A percentile compares a stretch with the other conserved stretches of the same genome.
Conservation (phyloP, 2,797 vertebrate genomes). For the Argya squamiceps region DNA sequence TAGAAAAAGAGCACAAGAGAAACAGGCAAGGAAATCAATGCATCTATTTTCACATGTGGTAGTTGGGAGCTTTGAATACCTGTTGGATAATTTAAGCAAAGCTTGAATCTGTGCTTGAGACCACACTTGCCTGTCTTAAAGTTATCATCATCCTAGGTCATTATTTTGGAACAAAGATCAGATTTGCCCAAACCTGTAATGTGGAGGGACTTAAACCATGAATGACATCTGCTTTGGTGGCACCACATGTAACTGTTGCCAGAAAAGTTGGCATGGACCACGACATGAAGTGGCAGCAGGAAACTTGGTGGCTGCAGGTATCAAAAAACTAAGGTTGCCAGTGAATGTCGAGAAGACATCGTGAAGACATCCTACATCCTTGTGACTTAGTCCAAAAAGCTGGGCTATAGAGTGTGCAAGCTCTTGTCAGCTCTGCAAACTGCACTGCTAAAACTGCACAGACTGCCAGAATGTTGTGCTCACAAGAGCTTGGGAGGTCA, state of each 20-base stretch:
- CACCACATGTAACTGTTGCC: rapidly evolving
- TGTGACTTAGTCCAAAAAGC: neutral
- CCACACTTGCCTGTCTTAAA: neutral
- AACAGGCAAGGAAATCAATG: neutral
- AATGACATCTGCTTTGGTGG: neutral
- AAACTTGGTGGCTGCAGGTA: neutral
- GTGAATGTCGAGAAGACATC: neutral
- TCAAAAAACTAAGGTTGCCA: neutral
- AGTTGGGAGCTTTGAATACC: neutral
- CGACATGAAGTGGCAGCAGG: neutral
- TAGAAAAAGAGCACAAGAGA: neutral
- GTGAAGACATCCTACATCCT: neutral
- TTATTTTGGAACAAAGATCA: neutral
- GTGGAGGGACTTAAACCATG: neutral
- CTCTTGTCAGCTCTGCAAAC: neutral
- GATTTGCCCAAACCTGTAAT: neutral
- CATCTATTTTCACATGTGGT: neutral
- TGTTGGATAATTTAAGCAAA: neutral
- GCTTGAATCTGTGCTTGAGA: neutral
- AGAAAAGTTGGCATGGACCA: neutral
- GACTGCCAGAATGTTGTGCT: neutral
- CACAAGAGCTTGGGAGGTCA: neutral
- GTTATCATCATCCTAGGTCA: neutral
- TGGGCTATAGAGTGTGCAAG: neutral
- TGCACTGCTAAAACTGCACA: neutral